A percentile compares a stretch with the other conserved stretches of the same genome.
Evolutionary conservation across 2,888 invertebrate genomes (phyloP).

Genomic region (Caenorhabditis sp.): DNA sequence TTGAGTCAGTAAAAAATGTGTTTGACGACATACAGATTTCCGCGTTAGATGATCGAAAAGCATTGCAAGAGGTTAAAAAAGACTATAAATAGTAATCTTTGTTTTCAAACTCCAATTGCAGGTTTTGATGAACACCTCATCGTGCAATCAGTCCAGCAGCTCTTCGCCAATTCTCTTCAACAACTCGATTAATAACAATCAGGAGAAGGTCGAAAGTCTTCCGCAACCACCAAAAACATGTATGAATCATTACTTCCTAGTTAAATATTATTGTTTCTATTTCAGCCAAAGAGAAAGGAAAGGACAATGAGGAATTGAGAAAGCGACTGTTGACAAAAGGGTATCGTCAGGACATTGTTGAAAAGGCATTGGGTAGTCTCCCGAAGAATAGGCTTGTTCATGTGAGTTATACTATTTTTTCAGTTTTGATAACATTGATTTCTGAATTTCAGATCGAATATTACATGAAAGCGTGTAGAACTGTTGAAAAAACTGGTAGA

Average conservation of each 20-base stretch:
- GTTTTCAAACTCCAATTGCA: slow-evolving; percentile 11
- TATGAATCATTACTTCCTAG: no score
- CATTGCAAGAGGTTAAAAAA: slow-evolving; percentile 71
- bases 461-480: slow-evolving; percentile 73
- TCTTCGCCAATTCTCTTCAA: slow-evolving; percentile 30
- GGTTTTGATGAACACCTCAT: slow-evolving; percentile 35
- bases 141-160: slow-evolving; percentile 14
- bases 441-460: slow-evolving; percentile 69
- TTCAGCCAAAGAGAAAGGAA: slow-evolving; percentile 16
- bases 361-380: slow-evolving; percentile 43
- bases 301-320: slow-evolving; percentile 46
- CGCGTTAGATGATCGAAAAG: slow-evolving; percentile 76
- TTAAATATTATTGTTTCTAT: no score
- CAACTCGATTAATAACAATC: slow-evolving; percentile 33
- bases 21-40: slow-evolving; percentile 79
- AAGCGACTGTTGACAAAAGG: slow-evolving; percentile 63
- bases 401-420: slow-evolving; percentile 30
- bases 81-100: not conserved
- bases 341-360: slow-evolving; percentile 65
- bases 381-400: slow-evolving; percentile 62
- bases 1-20: slow-evolving; percentile 71
- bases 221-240: not conserved
- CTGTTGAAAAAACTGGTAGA: slow-evolving; percentile 67
- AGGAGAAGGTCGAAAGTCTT: not conserved
- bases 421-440: not conserved